phyloP scores from a whole-genome alignment of 2,888 invertebrate species.

The Calameuta idolon region DNA sequence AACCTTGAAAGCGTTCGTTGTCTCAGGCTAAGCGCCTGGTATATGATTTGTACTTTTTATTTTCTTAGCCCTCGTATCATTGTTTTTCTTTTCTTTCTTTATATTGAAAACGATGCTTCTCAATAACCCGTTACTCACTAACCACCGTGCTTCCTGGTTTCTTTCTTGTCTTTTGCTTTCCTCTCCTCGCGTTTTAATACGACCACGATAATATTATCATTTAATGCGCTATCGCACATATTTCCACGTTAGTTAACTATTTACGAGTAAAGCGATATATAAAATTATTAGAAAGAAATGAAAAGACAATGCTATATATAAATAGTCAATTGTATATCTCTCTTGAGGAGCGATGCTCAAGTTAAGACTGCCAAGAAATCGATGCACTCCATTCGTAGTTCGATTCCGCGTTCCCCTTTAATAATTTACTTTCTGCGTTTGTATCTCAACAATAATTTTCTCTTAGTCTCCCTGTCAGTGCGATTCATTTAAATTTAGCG shows the following conservation, averaged over 20 bases:
- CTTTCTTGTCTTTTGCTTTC: background rate
- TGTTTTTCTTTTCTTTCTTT: background rate
- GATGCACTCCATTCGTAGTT: constrained; percentile 19
- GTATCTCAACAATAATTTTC: background rate
- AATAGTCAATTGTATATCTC: background rate
- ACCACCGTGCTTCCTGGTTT: background rate
- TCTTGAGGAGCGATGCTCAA: constrained; percentile 47
- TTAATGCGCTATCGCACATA: background rate
- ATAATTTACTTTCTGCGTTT: background rate
- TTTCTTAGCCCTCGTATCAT: background rate
- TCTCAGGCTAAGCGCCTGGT: background rate
- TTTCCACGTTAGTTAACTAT: background rate
- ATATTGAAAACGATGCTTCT: background rate
- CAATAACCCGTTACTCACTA: background rate
- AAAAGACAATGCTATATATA: constrained; percentile 8
- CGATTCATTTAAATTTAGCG: background rate
- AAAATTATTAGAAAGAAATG: background rate
- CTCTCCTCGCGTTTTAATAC: background rate
- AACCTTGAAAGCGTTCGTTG: background rate
- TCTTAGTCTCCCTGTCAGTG: background rate
- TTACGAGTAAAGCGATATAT: background rate
- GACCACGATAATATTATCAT: background rate
- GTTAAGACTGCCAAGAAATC: constrained; percentile 51
- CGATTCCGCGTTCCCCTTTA: background rate
- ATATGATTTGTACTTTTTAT: background rate